These are phyloP conservation scores for Macaria liturata DNA, from an alignment of 2,888 invertebrate genomes.

Conservation along the genomic window DNA sequence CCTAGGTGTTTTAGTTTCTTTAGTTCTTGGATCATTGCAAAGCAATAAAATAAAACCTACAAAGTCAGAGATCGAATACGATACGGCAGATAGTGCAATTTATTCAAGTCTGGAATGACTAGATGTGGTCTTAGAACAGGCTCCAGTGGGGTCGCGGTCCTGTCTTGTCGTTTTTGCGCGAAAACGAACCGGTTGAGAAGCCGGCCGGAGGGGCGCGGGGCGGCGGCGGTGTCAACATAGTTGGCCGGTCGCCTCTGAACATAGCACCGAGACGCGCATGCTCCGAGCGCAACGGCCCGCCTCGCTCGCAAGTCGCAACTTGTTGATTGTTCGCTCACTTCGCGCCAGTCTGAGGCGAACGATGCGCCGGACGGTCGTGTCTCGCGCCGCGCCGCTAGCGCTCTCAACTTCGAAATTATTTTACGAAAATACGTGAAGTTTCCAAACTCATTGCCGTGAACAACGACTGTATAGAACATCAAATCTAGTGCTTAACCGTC, in stretches of 20 bases:
- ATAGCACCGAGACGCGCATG: slow-evolving; percentile 73
- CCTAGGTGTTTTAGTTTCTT: too few species aligned
- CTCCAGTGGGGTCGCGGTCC: slow-evolving; percentile 47
- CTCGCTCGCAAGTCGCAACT: slow-evolving; percentile 71
- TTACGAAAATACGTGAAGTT: slow-evolving; percentile 81
- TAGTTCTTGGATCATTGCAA: slow-evolving; percentile 4
- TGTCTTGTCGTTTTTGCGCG: slow-evolving; percentile 74
- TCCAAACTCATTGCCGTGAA: slow-evolving; percentile 63
- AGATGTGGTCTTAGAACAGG: slow-evolving; percentile 47
- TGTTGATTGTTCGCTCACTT: slow-evolving; percentile 81
- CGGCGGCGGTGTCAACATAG: slow-evolving; percentile 56
- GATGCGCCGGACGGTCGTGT: slow-evolving; percentile 75
- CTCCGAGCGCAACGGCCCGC: slow-evolving; percentile 57
- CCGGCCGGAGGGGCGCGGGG: slow-evolving; percentile 46
- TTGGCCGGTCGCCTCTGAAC: slow-evolving; percentile 64
- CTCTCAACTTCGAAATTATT: slow-evolving; percentile 76
- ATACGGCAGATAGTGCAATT: slow-evolving; percentile 17
- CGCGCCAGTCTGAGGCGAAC: slow-evolving; percentile 73
- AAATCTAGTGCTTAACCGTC: slow-evolving; percentile 59
- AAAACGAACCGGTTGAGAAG: slow-evolving; percentile 69
- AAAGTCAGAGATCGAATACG: too few species aligned
- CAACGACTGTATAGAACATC: slow-evolving; percentile 57
- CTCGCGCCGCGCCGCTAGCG: slow-evolving; percentile 56
- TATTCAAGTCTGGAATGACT: slow-evolving; percentile 20
- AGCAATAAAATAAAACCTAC: too few species aligned